phyloP scores from a whole-genome alignment of 2,888 invertebrate genomes.

The Plebejus anna region DNA sequence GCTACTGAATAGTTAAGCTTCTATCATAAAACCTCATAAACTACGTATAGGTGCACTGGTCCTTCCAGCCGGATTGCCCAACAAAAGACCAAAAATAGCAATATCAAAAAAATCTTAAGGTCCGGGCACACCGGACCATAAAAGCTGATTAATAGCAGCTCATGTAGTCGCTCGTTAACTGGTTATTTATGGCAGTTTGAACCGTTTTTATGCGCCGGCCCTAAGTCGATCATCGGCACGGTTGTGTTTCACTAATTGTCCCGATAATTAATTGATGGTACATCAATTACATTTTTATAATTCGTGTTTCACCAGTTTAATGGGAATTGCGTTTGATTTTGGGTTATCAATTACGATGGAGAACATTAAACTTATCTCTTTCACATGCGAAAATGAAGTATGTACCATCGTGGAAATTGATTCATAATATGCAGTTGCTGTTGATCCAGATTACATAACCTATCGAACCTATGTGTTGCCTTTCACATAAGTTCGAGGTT shows the following conservation, averaged over 20 bases:
- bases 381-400: neutral
- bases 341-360: neutral
- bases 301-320: neutral
- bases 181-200: constrained; percentile 76
- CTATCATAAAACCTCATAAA: too few species aligned
- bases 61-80: constrained; percentile 4
- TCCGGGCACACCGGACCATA: constrained; percentile 17
- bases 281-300: constrained; percentile 8
- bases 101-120: constrained; percentile 12
- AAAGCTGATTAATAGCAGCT: constrained; percentile 64
- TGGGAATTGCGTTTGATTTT: neutral
- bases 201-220: constrained; percentile 67
- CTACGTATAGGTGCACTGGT: neutral
- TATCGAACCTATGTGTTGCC: too few species aligned
- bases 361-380: neutral
- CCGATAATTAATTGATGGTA: constrained; percentile 11
- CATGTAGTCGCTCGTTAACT: constrained; percentile 64
- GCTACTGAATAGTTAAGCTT: too few species aligned
- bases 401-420: neutral
- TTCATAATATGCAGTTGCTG: too few species aligned
- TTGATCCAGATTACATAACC: too few species aligned
- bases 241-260: constrained; percentile 32
- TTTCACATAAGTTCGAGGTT: too few species aligned
- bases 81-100: constrained; percentile 8
- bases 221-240: constrained; percentile 48